Conservation (phyloP, 1,140 invertebrate genomes). For the Bradysia coprophila region DNA sequence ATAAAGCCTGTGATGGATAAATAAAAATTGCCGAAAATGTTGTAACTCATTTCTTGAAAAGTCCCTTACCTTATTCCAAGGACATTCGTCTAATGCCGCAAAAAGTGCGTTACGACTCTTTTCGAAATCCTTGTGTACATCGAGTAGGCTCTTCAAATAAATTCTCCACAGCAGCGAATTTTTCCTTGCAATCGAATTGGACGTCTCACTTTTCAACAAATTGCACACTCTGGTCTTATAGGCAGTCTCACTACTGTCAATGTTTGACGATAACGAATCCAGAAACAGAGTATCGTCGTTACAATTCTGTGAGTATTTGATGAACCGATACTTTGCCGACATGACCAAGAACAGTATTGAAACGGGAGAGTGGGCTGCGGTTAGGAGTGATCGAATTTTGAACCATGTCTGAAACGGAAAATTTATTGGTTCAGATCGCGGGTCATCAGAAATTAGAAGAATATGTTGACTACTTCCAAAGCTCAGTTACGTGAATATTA, state of each 20-base stretch:
- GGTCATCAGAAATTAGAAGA: too few relatives aligned
- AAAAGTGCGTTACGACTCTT: constrained; percentile 27
- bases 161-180: constrained; percentile 22
- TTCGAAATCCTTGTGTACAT: constrained; percentile 10
- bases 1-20: constrained; percentile 25
- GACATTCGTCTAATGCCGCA: constrained; percentile 37
- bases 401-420: constrained; percentile 9
- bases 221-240: constrained; percentile 15
- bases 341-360: constrained; percentile 12
- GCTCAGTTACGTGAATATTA: too few relatives aligned
- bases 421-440: too few relatives aligned
- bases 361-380: constrained; percentile 10
- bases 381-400: constrained; percentile 8
- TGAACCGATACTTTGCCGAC: constrained; percentile 10
- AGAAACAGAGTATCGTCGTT: constrained; percentile 1
- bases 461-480: too few relatives aligned
- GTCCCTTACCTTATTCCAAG: constrained; percentile 40
- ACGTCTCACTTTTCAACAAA: constrained; percentile 13
- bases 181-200: constrained; percentile 8
- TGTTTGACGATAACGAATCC: background rate
- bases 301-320: background rate
- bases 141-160: constrained; percentile 14
- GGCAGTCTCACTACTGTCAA: constrained; percentile 2
- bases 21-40: background rate
- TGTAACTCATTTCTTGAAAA: background rate